Conservation (phyloP, 2,113 vertebrate genomes). For the Haemorhous mexicanus region DNA sequence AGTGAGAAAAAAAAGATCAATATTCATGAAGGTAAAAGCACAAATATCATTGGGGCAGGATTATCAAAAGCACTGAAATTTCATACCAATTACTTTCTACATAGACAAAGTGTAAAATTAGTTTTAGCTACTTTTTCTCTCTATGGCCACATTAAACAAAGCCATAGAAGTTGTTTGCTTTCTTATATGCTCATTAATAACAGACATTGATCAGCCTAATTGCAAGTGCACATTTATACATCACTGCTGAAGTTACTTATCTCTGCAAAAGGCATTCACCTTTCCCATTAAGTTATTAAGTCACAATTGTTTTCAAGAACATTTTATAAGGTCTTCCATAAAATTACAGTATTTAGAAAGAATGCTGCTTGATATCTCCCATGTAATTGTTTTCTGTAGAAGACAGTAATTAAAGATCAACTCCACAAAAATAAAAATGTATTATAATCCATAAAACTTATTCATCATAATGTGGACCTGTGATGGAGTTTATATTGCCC, state of each 20-base stretch:
- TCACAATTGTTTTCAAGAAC: neutral
- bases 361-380: neutral
- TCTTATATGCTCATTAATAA: neutral
- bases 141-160: neutral
- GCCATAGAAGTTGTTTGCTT: neutral
- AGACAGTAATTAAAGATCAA: neutral
- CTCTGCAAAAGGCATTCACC: neutral
- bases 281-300: neutral
- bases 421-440: neutral
- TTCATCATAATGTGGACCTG: neutral
- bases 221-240: neutral
- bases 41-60: neutral
- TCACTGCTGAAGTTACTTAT: neutral
- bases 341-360: neutral
- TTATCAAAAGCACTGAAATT: neutral
- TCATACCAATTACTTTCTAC: neutral
- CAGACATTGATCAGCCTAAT: neutral
- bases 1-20: neutral
- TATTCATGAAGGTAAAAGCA: conserved; percentile 5
- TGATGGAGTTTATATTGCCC: neutral
- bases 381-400: neutral
- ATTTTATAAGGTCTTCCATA: neutral
- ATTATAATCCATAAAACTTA: neutral
- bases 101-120: neutral
- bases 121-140: neutral